Evolutionary conservation across 2,113 vertebrate species (phyloP).

Genomic region (Coregonus clupeaformis): DNA sequence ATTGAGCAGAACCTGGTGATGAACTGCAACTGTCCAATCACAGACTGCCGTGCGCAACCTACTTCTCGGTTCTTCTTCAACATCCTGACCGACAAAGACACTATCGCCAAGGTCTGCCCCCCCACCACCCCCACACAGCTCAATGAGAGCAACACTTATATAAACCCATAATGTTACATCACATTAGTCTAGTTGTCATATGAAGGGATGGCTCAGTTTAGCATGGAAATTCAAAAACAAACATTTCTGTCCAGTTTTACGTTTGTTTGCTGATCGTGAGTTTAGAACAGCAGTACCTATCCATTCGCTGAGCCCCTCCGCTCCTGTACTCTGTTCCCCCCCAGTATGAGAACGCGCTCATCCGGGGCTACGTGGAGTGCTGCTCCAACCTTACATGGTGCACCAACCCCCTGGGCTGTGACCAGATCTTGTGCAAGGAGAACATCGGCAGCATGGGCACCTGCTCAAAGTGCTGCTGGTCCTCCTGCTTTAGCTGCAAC

Average conservation of each 20-base stretch:
- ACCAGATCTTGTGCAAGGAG: slow-evolving; percentile 92
- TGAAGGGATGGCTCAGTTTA: no score
- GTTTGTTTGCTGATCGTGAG: no score
- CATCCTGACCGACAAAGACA: slow-evolving; percentile 84
- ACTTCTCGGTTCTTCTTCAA: slow-evolving; percentile 85
- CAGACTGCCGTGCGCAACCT: slow-evolving; percentile 88
- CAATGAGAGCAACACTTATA: no score
- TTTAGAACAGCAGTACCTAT: no score
- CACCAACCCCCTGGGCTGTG: slow-evolving; percentile 96
- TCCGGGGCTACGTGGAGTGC: slow-evolving; percentile 90
- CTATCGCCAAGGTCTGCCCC: slow-evolving; percentile 82
- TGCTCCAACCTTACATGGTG: slow-evolving; percentile 98
- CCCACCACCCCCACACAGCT: not conserved
- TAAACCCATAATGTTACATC: no score
- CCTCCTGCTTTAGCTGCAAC: slow-evolving; percentile 94
- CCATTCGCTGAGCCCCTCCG: no score
- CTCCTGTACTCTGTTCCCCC: not conserved
- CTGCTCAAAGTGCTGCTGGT: slow-evolving; percentile 93
- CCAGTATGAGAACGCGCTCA: slow-evolving; percentile 89
- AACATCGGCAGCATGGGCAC: slow-evolving; percentile 88
- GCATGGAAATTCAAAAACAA: no score
- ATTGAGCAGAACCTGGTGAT: slow-evolving; percentile 94
- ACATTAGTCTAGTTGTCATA: no score
- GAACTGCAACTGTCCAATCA: slow-evolving; percentile 93
- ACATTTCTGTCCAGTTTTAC: no score